phyloP scores from a whole-genome alignment of 2,888 invertebrate species.

The Lasioglossum figueresi region DNA sequence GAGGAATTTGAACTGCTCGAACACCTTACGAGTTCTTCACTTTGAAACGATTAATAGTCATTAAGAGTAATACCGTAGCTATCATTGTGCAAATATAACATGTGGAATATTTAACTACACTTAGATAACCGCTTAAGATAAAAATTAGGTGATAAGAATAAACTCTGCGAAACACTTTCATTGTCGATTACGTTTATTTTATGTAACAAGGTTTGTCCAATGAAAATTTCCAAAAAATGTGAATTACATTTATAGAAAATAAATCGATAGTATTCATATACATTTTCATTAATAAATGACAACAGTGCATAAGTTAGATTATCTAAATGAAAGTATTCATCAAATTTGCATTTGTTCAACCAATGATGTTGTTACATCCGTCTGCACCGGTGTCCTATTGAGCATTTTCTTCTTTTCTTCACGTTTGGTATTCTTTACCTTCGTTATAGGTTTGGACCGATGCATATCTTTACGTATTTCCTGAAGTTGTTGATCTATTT shows the following conservation, averaged over 20 bases:
- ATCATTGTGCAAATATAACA: conserved; percentile 41
- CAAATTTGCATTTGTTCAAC: conserved; percentile 64
- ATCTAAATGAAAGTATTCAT: conserved; percentile 18
- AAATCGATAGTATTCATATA: conserved; percentile 7
- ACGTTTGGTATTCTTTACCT: conserved; percentile 39
- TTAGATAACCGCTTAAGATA: conserved; percentile 20
- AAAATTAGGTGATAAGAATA: conserved; percentile 34
- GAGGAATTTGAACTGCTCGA: not conserved
- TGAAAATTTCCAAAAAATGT: conserved; percentile 20
- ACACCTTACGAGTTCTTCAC: not conserved
- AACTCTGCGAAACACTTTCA: conserved; percentile 3
- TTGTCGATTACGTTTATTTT: conserved; percentile 34
- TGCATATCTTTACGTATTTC: conserved; percentile 77
- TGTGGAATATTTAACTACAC: not conserved
- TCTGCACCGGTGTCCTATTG: conserved; percentile 33
- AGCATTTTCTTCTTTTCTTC: conserved; percentile 39
- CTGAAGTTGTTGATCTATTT: conserved; percentile 79
- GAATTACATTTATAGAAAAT: conserved; percentile 16
- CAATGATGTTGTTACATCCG: conserved; percentile 47
- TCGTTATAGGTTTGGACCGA: conserved; percentile 65
- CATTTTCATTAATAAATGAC: not conserved
- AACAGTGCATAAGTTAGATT: conserved; percentile 15
- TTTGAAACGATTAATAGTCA: not conserved
- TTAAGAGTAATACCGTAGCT: not conserved
- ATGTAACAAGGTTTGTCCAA: conserved; percentile 17